Conservation (phyloP, 2,888 invertebrate species). For the Leucoptera coffeella region DNA sequence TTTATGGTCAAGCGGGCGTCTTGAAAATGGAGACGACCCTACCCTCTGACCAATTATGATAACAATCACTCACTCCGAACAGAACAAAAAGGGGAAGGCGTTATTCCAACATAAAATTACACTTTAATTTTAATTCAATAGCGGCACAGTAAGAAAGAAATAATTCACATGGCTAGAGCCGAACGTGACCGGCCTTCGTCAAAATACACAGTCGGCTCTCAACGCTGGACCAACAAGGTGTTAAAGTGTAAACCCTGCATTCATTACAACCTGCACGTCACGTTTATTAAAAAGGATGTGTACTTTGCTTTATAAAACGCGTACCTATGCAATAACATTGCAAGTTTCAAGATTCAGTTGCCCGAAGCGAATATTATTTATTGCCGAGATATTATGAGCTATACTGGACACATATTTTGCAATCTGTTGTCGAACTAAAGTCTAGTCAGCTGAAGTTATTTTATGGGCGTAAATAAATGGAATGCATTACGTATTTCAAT, state of each 20-base stretch:
- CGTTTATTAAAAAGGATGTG: constrained; percentile 44
- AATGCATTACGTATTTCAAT: too few relatives aligned
- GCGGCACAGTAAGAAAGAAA: constrained; percentile 50
- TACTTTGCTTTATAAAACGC: too few relatives aligned
- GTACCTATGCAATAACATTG: too few relatives aligned
- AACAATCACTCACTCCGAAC: constrained; percentile 52
- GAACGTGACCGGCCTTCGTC: constrained; percentile 53
- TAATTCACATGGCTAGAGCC: constrained; percentile 50
- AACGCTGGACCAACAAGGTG: constrained; percentile 33
- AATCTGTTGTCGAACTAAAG: too few relatives aligned
- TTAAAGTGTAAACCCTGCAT: constrained; percentile 48
- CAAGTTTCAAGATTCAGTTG: too few relatives aligned
- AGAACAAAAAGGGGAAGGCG: constrained; percentile 52
- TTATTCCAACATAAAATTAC: constrained; percentile 51
- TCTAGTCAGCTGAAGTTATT: too few relatives aligned
- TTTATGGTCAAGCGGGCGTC: constrained; percentile 24
- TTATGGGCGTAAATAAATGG: too few relatives aligned
- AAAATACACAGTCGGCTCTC: constrained; percentile 47
- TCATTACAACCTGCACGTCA: constrained; percentile 43
- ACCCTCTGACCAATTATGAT: constrained; percentile 51
- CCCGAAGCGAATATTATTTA: too few relatives aligned
- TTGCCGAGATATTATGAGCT: too few relatives aligned
- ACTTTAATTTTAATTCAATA: constrained; percentile 45
- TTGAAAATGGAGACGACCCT: constrained; percentile 16
- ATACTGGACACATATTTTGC: too few relatives aligned